A percentile compares a stretch with the other conserved stretches of the same genome.
Evolutionary conservation across 1,140 invertebrate genomes (phyloP).

Genomic region (Drosophila guanche): DNA sequence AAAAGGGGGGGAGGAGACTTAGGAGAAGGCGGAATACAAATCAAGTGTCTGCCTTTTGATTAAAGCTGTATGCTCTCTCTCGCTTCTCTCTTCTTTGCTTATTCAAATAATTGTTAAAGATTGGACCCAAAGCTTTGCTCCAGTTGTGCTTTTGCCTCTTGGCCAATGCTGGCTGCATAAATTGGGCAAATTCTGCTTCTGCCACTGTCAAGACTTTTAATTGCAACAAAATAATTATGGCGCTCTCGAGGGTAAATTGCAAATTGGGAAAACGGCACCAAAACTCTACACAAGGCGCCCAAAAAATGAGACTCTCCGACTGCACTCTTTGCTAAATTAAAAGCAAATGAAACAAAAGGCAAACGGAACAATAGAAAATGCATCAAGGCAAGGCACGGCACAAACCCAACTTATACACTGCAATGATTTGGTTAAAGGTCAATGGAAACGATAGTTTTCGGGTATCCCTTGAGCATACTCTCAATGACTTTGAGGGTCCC

Average conservation of each 20-base stretch:
- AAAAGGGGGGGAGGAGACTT: not conserved
- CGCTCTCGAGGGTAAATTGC: constrained; percentile 66
- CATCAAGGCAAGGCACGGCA: not conserved
- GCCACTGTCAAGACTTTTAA: constrained; percentile 76
- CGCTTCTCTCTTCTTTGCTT: too few relatives aligned
- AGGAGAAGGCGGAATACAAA: constrained; percentile 15
- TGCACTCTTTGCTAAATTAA: constrained; percentile 70
- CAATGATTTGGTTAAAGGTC: not conserved
- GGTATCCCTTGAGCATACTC: constrained; percentile 51
- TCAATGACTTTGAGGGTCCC: constrained; percentile 64
- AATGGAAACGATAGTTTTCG: constrained; percentile 13
- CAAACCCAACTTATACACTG: constrained; percentile 23
- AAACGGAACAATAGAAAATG: constrained; percentile 36
- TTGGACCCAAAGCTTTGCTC: constrained; percentile 6
- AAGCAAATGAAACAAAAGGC: constrained; percentile 77
- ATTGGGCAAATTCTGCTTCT: constrained; percentile 45
- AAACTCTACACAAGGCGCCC: constrained; percentile 33
- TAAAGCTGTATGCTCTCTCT: not conserved
- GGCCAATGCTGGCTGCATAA: constrained; percentile 26
- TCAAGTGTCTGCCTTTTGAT: constrained; percentile 16
- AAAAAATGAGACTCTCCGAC: constrained; percentile 49
- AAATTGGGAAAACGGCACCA: constrained; percentile 64
- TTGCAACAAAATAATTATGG: constrained; percentile 82
- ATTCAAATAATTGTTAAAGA: constrained; percentile 1
- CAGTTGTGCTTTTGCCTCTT: not conserved